These are phyloP conservation scores for Aphis craccivora DNA, from an alignment of 1,140 invertebrate species.

Conservation along the genomic window DNA sequence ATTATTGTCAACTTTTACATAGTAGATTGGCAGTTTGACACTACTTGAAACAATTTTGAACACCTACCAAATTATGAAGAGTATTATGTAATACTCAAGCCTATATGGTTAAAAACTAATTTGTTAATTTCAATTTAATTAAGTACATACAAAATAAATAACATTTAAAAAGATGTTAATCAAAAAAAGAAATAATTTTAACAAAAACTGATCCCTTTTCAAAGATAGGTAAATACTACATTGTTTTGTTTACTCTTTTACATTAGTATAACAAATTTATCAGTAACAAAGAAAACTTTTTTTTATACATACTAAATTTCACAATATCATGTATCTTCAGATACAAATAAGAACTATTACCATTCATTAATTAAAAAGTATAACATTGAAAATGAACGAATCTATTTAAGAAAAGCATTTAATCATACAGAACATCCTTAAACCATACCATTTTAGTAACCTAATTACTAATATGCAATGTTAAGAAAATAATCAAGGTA, in stretches of 20 bases:
- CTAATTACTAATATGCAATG: slow-evolving; percentile 1
- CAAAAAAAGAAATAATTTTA: background rate
- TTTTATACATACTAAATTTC: background rate
- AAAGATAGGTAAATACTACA: background rate
- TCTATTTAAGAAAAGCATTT: background rate
- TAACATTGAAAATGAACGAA: background rate
- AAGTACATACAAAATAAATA: background rate
- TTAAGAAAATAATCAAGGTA: slow-evolving; percentile 50
- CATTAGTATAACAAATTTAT: background rate
- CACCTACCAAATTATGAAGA: background rate
- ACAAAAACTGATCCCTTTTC: background rate
- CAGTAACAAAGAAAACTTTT: background rate
- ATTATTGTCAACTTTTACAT: background rate
- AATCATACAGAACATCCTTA: background rate
- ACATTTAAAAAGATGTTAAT: background rate
- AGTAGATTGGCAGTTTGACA: background rate
- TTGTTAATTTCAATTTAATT: background rate
- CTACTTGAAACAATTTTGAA: background rate
- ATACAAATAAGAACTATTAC: background rate
- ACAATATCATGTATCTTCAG: background rate
- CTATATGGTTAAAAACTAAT: background rate
- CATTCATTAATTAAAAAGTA: background rate
- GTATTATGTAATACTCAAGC: background rate
- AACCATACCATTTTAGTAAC: slow-evolving; percentile 30
- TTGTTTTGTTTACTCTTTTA: background rate